These are phyloP conservation scores for Colostygia pectinataria DNA, from an alignment of 2,888 invertebrate genomes.

Conservation along the genomic window DNA sequence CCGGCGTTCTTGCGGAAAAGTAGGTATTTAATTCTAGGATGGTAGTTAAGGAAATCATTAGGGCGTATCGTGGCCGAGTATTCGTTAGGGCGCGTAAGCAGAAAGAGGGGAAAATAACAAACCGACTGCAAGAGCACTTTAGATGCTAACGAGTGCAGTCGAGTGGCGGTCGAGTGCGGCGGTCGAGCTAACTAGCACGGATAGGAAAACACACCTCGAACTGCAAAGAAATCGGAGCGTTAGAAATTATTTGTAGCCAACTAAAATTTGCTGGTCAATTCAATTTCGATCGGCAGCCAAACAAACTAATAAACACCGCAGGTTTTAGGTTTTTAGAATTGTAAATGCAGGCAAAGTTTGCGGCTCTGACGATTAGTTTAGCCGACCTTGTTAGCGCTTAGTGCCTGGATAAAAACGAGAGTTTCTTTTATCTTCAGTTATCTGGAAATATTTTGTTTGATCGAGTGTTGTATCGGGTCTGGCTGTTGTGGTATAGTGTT, in stretches of 20 bases:
- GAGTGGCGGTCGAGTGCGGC: slow-evolving; percentile 53
- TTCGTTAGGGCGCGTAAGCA: slow-evolving; percentile 37
- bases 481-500: too few relatives aligned
- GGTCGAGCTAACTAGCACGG: slow-evolving; percentile 60
- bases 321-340: not conserved
- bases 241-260: slow-evolving; percentile 6
- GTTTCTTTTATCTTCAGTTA: too few relatives aligned
- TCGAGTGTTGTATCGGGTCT: too few relatives aligned
- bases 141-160: slow-evolving; percentile 63
- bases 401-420: too few relatives aligned
- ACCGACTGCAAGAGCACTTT: slow-evolving; percentile 56
- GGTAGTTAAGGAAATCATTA: slow-evolving; percentile 48
- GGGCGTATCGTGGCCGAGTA: slow-evolving; percentile 45
- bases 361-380: not conserved
- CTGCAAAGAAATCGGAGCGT: not conserved
- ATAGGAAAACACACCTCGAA: slow-evolving; percentile 42
- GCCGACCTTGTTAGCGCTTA: too few relatives aligned
- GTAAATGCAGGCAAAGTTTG: not conserved
- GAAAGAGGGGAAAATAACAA: slow-evolving; percentile 55
- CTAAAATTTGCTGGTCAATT: slow-evolving; percentile 1
- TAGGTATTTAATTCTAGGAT: slow-evolving; percentile 25
- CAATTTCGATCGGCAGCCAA: slow-evolving; percentile 1
- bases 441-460: too few relatives aligned
- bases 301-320: not conserved
- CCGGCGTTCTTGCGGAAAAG: slow-evolving; percentile 18